Percentiles rank a stretch among this genome's conserved stretches.
phyloP scores from a whole-genome alignment of 2,113 vertebrate genomes.

The Callipepla squamata region DNA sequence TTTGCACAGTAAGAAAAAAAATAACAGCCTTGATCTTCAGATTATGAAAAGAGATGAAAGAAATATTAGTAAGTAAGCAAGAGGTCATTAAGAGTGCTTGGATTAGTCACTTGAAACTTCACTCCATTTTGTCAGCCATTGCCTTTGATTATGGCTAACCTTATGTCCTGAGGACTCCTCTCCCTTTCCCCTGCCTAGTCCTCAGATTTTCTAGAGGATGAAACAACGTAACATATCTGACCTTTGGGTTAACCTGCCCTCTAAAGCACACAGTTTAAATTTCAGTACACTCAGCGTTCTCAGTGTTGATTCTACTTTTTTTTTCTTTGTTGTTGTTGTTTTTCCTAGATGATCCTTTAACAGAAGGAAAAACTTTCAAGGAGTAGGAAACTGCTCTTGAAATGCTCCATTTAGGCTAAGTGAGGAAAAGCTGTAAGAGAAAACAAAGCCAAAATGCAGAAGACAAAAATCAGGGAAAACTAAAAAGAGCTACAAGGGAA shows the following conservation, averaged over 20 bases:
- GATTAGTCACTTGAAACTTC: background rate
- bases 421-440: background rate
- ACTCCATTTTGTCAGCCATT: background rate
- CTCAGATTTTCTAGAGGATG: background rate
- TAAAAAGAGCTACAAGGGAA: background rate
- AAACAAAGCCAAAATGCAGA: background rate
- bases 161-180: background rate
- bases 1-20: background rate
- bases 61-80: background rate
- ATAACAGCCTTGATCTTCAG: background rate
- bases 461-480: background rate
- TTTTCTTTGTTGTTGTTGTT: too few species aligned
- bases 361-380: background rate
- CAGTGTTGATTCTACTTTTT: background rate
- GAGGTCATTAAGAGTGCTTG: background rate
- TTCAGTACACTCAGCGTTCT: background rate
- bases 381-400: background rate
- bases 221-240: background rate
- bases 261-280: background rate
- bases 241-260: background rate
- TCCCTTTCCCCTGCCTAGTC: too few species aligned
- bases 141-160: background rate
- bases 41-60: background rate
- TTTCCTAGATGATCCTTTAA: background rate
- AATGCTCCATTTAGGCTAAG: background rate